These are phyloP conservation scores for Tautogolabrus adspersus DNA, from an alignment of 2,113 vertebrate species.

Conservation along the genomic window DNA sequence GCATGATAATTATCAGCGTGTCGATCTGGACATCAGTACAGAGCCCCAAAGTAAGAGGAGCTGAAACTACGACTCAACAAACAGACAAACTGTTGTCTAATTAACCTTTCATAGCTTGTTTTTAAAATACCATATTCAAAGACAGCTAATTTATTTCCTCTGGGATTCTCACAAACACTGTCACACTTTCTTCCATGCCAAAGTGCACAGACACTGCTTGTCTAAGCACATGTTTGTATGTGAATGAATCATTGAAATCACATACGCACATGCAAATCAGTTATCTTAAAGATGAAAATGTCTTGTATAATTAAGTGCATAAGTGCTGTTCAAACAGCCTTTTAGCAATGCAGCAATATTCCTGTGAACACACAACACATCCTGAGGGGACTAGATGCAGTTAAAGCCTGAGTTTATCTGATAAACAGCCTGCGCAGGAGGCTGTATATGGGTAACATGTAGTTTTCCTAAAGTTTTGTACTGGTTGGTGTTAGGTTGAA, in stretches of 20 bases:
- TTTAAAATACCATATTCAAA: background rate
- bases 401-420: background rate
- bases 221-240: constrained; percentile 1
- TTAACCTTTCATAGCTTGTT: constrained; percentile 1
- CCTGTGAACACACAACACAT: constrained; percentile 1
- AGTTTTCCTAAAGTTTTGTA: no score
- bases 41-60: background rate
- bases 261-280: background rate
- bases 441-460: background rate
- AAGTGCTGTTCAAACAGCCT: background rate
- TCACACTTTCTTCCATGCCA: background rate
- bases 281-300: constrained; percentile 3
- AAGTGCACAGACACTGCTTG: background rate
- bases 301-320: background rate
- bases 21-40: background rate
- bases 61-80: background rate
- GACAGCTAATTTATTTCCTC: background rate
- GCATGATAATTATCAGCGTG: background rate
- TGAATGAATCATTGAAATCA: constrained; percentile 19
- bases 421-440: background rate
- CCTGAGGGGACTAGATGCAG: background rate
- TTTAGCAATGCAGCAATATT: background rate
- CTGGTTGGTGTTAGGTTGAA: background rate
- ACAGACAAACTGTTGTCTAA: background rate
- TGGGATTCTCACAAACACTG: background rate